Conservation (phyloP, 2,888 invertebrate genomes). For the Litoditis marina region DNA sequence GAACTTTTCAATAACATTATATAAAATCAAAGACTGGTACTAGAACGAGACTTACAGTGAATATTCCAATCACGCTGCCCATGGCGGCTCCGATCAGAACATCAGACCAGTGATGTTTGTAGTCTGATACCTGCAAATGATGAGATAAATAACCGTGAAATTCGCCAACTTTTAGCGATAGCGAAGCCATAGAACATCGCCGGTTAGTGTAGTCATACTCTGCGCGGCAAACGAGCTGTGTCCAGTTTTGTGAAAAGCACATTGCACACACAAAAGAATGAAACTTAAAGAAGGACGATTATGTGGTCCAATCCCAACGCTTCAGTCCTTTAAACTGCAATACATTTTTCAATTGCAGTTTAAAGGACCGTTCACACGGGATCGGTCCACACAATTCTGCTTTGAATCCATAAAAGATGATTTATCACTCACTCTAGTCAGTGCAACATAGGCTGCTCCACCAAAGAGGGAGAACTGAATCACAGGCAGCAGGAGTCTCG, state of each 20-base stretch:
- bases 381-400: too few species aligned
- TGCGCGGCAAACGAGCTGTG: too few species aligned
- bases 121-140: constrained; percentile 47
- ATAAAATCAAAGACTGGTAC: too few species aligned
- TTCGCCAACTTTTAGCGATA: too few species aligned
- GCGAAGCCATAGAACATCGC: too few species aligned
- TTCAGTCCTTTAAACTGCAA: too few species aligned
- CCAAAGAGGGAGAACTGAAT: constrained; percentile 78
- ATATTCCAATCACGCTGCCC: constrained; percentile 60
- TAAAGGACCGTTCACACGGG: too few species aligned
- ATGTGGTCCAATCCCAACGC: too few species aligned
- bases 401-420: neutral
- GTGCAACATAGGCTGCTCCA: constrained; percentile 41
- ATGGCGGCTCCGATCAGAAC: constrained; percentile 76
- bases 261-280: neutral
- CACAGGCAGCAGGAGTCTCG: constrained; percentile 75
- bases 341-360: too few species aligned
- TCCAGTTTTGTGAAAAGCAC: neutral
- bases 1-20: too few species aligned
- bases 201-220: too few species aligned
- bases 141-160: neutral
- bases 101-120: constrained; percentile 95
- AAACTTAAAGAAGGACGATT: too few species aligned
- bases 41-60: constrained; percentile 23
- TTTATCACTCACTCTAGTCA: constrained; percentile 20